Conservation (phyloP, 2,888 invertebrate species). For the Rhagonycha lutea region DNA sequence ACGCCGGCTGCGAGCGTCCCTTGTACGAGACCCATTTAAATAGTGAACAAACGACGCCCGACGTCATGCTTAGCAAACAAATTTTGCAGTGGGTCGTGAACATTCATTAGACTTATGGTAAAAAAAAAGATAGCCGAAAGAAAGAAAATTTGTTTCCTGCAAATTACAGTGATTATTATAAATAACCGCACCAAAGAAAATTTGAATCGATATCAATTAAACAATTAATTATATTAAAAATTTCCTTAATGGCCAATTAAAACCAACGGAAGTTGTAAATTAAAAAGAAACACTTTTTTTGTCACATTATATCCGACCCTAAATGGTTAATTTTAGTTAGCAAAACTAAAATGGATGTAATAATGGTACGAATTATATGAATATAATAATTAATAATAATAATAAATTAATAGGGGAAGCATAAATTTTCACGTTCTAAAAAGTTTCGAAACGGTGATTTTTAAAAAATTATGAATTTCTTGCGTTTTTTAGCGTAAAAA, state of each 20-base stretch:
- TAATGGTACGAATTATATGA: too few species aligned
- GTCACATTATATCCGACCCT: conserved; percentile 22
- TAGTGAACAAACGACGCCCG: conserved; percentile 26
- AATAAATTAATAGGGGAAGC: too few species aligned
- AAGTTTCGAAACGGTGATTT: too few species aligned
- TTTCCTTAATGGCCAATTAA: conserved; percentile 32
- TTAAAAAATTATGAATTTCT: too few species aligned
- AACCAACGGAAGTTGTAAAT: conserved; percentile 30
- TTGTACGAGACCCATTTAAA: conserved; percentile 22
- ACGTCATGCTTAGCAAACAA: conserved; percentile 23
- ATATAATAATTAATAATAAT: too few species aligned
- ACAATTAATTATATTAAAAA: conserved; percentile 28
- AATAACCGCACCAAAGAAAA: neutral
- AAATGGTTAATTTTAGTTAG: conserved; percentile 20
- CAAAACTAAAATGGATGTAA: too few species aligned
- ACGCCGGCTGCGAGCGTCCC: conserved; percentile 22
- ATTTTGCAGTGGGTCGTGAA: conserved; percentile 5
- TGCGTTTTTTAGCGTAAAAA: too few species aligned
- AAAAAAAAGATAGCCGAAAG: neutral
- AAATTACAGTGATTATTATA: neutral
- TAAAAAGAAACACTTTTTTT: conserved; percentile 23
- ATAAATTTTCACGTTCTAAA: too few species aligned
- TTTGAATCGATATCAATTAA: conserved; percentile 7
- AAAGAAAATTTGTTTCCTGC: too few species aligned
- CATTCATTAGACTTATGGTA: neutral